These are phyloP conservation scores for Mirza zaza DNA, from an alignment of 2,113 vertebrate genomes.

Conservation along the genomic window DNA sequence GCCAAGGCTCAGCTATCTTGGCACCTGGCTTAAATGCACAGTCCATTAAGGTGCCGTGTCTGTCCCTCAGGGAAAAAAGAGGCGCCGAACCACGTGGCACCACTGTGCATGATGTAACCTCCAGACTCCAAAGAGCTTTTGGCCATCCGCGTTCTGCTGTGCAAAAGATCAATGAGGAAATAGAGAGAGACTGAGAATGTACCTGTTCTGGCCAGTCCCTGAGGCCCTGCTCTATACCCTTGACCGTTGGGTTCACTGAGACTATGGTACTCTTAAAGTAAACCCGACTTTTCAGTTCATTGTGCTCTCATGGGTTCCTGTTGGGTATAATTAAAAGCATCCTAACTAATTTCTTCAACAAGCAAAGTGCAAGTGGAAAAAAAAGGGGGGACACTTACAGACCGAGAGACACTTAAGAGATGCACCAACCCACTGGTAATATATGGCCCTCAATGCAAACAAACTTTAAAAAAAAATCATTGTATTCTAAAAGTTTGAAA, in stretches of 20 bases:
- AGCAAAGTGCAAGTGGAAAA: neutral
- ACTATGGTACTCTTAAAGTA: neutral
- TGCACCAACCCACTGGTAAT: neutral
- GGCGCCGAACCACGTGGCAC: accelerated
- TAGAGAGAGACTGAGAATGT: neutral
- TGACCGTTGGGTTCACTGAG: neutral
- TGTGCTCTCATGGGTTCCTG: neutral
- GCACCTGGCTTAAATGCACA: neutral
- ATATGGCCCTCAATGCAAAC: neutral
- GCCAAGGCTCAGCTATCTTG: neutral
- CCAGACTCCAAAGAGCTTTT: neutral
- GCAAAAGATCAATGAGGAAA: neutral
- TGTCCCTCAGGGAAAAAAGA: neutral
- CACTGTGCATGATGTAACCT: accelerated
- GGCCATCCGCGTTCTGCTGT: neutral
- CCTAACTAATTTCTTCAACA: neutral
- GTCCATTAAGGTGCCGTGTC: neutral
- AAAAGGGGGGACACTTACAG: neutral
- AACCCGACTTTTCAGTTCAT: neutral
- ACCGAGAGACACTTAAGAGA: neutral
- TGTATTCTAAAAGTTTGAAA: neutral
- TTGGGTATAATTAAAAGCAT: neutral
- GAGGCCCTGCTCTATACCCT: neutral
- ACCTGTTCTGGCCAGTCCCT: neutral
- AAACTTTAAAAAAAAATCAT: neutral